A percentile compares a stretch with the other conserved stretches of the same genome.
Conservation (phyloP, 2,113 vertebrate species). For the Oxyruncus cristatus region DNA sequence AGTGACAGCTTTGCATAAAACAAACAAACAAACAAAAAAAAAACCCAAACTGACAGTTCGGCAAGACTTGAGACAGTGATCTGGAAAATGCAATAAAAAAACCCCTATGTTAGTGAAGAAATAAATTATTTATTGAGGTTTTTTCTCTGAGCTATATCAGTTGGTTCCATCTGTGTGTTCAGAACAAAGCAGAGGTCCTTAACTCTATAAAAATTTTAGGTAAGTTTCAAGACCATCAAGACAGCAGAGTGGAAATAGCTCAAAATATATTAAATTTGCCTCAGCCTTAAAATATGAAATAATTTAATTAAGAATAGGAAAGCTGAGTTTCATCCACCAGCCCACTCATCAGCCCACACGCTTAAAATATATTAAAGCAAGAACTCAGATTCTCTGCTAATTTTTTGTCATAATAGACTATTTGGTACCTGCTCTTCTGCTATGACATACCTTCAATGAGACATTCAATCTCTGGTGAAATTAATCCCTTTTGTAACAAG, state of each 20-base stretch:
- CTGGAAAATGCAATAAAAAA: neutral
- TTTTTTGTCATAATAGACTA: neutral
- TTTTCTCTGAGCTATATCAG: neutral
- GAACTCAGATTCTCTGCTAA: neutral
- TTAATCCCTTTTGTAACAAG: neutral
- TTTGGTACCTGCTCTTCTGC: neutral
- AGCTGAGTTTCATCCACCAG: neutral
- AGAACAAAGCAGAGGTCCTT: neutral
- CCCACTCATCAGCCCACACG: neutral
- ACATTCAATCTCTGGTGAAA: neutral
- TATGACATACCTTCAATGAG: neutral
- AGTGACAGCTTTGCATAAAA: neutral
- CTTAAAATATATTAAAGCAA: neutral
- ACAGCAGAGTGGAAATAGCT: neutral
- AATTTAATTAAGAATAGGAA: constrained; percentile 29
- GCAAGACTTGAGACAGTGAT: neutral
- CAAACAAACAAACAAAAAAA: neutral
- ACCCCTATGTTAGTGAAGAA: rapidly evolving
- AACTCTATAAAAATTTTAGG: neutral
- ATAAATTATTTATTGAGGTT: neutral
- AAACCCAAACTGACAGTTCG: neutral
- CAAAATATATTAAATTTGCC: neutral
- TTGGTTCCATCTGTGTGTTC: neutral
- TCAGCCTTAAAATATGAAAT: neutral
- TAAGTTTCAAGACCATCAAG: neutral